These are phyloP conservation scores for Neoarius graeffei DNA, from an alignment of 2,113 vertebrate genomes.

Conservation along the genomic window DNA sequence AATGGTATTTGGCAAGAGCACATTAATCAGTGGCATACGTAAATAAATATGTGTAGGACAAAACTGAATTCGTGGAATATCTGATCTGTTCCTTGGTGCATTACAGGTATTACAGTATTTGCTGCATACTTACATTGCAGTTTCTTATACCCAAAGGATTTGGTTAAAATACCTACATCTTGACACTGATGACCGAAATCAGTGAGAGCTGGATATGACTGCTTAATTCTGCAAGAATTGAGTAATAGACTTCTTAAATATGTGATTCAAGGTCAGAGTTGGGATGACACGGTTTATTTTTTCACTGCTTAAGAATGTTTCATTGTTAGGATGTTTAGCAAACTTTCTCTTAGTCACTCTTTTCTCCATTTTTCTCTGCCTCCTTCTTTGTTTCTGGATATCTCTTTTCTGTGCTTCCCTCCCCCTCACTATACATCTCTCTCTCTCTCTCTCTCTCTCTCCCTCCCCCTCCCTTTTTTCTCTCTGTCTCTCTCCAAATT, in stretches of 20 bases:
- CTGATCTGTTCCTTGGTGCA: not conserved
- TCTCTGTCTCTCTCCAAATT: not conserved
- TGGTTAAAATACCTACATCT: not conserved
- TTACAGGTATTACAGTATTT: no score
- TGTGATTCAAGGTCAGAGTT: not conserved
- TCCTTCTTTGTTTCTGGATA: conserved; percentile 1
- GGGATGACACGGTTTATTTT: not conserved
- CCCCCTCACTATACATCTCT: not conserved
- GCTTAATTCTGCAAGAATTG: not conserved
- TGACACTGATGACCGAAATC: not conserved
- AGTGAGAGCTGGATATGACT: not conserved
- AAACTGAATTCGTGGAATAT: not conserved
- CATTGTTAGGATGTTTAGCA: not conserved
- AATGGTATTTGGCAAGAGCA: not conserved
- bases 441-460: not conserved
- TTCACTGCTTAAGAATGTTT: not conserved
- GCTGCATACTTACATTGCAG: not conserved
- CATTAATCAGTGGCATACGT: not conserved
- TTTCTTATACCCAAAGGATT: not conserved
- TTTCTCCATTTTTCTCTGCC: conserved; percentile 3
- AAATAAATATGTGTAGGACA: not conserved
- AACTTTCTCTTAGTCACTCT: conserved; percentile 3
- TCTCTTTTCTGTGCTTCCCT: not conserved
- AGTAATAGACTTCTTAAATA: not conserved
- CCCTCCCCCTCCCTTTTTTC: not conserved